Base-by-base conservation (phyloP, 2,797 vertebrate species). In the Cossypha caffra region DNA sequence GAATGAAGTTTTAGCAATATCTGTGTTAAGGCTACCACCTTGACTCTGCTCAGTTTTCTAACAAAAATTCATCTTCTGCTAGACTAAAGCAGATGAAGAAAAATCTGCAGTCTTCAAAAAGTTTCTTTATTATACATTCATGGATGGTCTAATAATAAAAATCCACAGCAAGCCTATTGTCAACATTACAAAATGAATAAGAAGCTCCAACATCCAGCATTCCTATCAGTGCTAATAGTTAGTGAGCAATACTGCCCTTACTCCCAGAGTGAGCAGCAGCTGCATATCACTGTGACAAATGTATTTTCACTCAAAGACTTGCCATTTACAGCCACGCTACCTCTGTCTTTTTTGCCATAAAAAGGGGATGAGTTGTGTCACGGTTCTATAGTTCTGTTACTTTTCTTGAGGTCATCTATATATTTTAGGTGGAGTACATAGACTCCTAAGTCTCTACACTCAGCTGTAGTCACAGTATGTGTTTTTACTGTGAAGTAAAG, bases 41-140 rank as follows among this genome's bases (percentile, higher is more conserved):
- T 54, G 42, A 50, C 10, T 62, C 19, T 33, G 3, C 37, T 71
- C 40, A 13, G 17, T 71, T 77, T 71, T 31, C 17, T 51, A 50
- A 24, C 66, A 62, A 43, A 63, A 54, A 8, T 55, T 67, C 40
- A 78, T 23, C 61, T 45, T 17, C 29, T 74, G 64, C 33, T 90
- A 67, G 35, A 64, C 68, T 67, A 61, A 86, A 19, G 91, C 52
- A 74, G 77, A 91, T 52, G n/a, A 81, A 83, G 73, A 51, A 94
- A 86, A 77, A 29, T 45, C 42, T 90, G 37, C 12, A 58, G 29
- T 88, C 61, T 95, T 92, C 43, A 69, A 96, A 97, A 97, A 97
- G 81, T 72, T 95, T 0, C 69, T 98, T 97, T 97, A 95, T 97
- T 98, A 75, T 95, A 91, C 25, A 66, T 79, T 61, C 90, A 86